Base-by-base conservation (phyloP, 2,113 vertebrate species). In the Prolemur simus region DNA sequence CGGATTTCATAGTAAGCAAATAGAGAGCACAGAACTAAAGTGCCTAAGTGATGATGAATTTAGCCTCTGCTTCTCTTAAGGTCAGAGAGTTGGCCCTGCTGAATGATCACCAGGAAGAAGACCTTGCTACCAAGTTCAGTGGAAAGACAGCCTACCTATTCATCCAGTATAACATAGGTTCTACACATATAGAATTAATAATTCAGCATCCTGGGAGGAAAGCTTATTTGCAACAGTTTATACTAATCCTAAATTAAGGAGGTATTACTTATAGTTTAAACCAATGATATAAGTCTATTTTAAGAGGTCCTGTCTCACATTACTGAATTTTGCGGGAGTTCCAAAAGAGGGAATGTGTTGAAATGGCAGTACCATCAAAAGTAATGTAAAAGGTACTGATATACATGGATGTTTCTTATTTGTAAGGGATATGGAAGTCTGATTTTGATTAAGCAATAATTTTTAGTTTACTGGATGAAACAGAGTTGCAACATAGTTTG, bases 391-490 rank as follows among this genome's bases (percentile, higher is more conserved):
- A 39, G 23, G 8, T 27, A 66, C 10, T 37, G n/a, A 58, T 87
- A 18, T 37, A 21, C 17, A 37, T 32, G 11, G n/a, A 80, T 86
- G 1, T 49, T 66, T 87, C 34, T 52, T 27, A 58, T 56, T 32
- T 68, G n/a, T 74, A 90, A 94, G n/a, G 6, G 9, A 45, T n/a
- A 52, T 27, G 8, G 9, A 83, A 97, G 9, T 64, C 25, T 63
- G 60, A 42, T 45, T 74, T 64, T 63, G 54, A 56, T 98, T 98
- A 96, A 98, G 98, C 94, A 98, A 98, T 98, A 91, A 95, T 97
- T 98, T 98, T 98, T 94, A 97, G 96, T 98, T 98, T 97, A 98
- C 97, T 98, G 96, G 95, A 97, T 98, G 97, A 98, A 97, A 98
- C 54, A 21, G 94, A 98, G 97, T 98, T 98, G 95, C 91, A 97